Evolutionary conservation across 2,113 vertebrate species (phyloP).

Genomic region (Pelecanus crispus): DNA sequence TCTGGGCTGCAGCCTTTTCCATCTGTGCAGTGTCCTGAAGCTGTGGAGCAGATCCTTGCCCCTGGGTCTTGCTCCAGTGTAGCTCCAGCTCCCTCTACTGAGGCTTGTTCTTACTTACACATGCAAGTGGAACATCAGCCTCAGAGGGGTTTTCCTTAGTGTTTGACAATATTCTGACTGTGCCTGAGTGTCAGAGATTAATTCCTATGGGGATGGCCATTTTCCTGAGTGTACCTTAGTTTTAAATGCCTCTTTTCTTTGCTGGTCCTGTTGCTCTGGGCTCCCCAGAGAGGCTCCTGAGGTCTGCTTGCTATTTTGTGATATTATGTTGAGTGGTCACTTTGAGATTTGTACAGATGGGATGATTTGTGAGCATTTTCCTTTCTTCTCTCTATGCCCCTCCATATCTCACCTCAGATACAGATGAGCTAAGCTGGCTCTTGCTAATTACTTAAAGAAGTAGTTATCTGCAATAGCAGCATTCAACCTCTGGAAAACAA

Average conservation of each 20-base stretch:
- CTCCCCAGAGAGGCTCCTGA: background rate
- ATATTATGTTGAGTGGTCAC: background rate
- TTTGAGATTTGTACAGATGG: background rate
- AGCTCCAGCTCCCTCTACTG: background rate
- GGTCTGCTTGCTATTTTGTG: background rate
- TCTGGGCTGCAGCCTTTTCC: background rate
- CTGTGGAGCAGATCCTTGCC: background rate
- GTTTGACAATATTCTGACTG: background rate
- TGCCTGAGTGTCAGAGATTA: background rate
- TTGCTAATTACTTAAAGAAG: background rate
- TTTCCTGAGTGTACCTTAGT: background rate
- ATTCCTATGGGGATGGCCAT: background rate
- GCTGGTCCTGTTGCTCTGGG: background rate
- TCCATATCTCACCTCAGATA: background rate
- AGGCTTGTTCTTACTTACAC: background rate
- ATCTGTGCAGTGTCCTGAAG: background rate
- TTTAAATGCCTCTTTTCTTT: background rate
- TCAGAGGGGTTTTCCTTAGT: background rate
- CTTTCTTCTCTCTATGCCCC: background rate
- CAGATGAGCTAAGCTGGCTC: background rate
- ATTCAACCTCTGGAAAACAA: background rate
- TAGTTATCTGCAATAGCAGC: background rate
- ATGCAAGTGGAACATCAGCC: background rate
- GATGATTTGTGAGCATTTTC: background rate
- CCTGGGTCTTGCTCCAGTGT: background rate